Percentiles rank a stretch among this genome's conserved stretches.
Conservation (phyloP, 2,113 vertebrate species). For the Tylochromis polylepis region DNA sequence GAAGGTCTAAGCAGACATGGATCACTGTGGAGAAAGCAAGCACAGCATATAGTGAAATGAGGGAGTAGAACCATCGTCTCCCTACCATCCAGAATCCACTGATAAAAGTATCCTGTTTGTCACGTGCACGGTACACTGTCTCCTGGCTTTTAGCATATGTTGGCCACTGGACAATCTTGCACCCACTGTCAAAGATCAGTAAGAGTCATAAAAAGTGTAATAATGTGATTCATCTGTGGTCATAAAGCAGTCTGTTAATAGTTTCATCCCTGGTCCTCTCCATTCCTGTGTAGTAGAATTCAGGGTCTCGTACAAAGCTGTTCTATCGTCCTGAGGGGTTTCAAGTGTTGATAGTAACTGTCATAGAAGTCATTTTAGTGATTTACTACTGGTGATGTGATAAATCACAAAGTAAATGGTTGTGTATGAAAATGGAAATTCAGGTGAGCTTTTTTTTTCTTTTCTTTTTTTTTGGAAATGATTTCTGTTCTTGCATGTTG, state of each 20-base stretch:
- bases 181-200: conserved; percentile 6
- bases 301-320: background rate
- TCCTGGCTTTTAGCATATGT: conserved; percentile 15
- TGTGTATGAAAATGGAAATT: background rate
- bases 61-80: background rate
- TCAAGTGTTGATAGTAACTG: background rate
- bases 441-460: background rate
- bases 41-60: background rate
- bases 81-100: background rate
- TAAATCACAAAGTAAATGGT: background rate
- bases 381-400: background rate
- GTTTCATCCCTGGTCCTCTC: conserved; percentile 13
- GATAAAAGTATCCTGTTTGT: background rate
- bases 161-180: conserved; percentile 28
- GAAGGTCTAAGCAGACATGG: background rate
- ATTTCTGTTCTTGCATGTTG: background rate
- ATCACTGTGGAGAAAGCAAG: background rate
- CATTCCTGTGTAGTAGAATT: background rate
- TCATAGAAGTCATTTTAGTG: background rate
- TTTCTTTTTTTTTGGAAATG: background rate
- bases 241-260: conserved; percentile 36
- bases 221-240: conserved; percentile 24
- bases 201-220: conserved; percentile 23
- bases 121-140: background rate
- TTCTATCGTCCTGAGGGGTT: background rate